phyloP scores from a whole-genome alignment of 2,888 invertebrate species.

The Phytoseiulus persimilis region DNA sequence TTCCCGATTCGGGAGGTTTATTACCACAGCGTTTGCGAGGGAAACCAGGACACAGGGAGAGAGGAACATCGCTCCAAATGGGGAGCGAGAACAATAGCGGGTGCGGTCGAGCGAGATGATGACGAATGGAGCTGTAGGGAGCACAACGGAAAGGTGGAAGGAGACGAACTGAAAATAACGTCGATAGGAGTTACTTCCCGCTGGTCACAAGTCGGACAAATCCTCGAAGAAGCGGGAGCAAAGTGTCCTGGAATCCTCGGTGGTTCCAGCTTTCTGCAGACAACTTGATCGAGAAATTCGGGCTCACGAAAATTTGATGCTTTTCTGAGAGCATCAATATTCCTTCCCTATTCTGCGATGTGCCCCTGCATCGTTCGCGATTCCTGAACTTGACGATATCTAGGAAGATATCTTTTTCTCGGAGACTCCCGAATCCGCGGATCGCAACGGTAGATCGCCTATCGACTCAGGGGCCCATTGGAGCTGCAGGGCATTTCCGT shows the following conservation, averaged over 20 bases:
- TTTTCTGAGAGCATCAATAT: no score
- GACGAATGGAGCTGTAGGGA: not conserved
- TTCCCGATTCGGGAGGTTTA: no score
- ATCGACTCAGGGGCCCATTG: not conserved
- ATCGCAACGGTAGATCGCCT: no score
- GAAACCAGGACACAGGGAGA: no score
- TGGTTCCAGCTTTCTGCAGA: not conserved
- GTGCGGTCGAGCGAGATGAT: not conserved
- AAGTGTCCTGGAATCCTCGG: not conserved
- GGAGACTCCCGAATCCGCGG: no score
- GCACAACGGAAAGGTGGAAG: not conserved
- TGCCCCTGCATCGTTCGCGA: no score
- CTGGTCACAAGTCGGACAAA: not conserved
- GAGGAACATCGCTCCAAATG: no score
- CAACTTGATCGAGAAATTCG: not conserved
- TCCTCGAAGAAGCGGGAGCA: not conserved
- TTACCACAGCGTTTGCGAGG: no score
- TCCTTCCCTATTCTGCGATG: no score
- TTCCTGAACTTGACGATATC: no score
- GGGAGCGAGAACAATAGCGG: no score
- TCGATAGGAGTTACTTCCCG: not conserved
- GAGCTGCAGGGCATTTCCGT: not conserved
- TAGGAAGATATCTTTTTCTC: no score
- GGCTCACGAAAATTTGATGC: not conserved
- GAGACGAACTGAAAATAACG: not conserved